Base-by-base conservation (phyloP, 2,888 invertebrate genomes). In the Poecilus cupreus region DNA sequence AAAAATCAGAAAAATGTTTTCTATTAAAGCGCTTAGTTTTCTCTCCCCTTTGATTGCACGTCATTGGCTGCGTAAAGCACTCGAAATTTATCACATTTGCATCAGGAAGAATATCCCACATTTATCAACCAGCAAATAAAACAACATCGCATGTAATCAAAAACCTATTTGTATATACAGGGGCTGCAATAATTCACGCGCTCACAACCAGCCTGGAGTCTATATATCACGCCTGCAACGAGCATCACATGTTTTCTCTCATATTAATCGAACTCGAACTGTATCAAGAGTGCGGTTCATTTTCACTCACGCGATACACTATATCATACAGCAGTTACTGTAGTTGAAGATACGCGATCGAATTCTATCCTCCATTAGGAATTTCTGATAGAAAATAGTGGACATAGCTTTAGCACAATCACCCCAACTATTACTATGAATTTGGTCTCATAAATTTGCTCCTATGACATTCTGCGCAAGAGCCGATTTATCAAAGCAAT, bases 221-320 rank as follows among this genome's bases (percentile, higher is more conserved):
- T 84, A 87, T 87, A 86, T 86, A 86, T 87, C 87, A 87, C 86
- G 86, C 83, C 82, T 82, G 83, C 85, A 87, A 87, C 86, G 86
- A 86, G 86, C 85, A 85, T 86, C 87, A 87, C 86, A 85, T 87
- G 87, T 85, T 87, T 86, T 85, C 87, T 88, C 88, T 87, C 87
- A 87, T 87, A 87, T 87, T 87, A 87, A 87, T 87, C 86, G 87
- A 86, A 87, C 64, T 46, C 43, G 60, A 51, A 68, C 37, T 68
- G 64, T 68, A 68, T 68, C 64, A 68, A 68, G 37, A 68, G 64
- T 68, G 16, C 2, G 37, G 32, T 68, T 68, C 64, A 68, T 68
- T 68, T 68, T 68, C 64, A 68, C 64, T 68, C 64, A 68, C 64
- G 64, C 64, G 37, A 68, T 68, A 37, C 18, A 37, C 37, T 68